Conservation (phyloP, 2,888 invertebrate species). For the Trypoxylon attenuatum region DNA sequence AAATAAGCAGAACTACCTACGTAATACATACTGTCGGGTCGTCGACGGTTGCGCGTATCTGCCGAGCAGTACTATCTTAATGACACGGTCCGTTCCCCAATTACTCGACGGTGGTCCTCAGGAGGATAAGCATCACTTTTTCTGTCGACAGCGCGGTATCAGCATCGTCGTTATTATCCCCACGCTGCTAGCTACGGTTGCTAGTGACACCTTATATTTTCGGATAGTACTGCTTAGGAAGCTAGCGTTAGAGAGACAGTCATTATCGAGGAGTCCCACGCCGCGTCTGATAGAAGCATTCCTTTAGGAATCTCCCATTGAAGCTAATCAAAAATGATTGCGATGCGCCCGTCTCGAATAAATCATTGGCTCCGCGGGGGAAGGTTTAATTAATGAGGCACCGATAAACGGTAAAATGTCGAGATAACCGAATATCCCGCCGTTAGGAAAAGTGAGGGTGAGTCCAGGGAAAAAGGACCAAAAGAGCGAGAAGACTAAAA, state of each 20-base stretch:
- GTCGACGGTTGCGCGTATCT: background rate
- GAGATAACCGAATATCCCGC: background rate
- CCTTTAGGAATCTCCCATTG: slow-evolving; percentile 10
- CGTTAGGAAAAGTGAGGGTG: no score
- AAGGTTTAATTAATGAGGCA: slow-evolving; percentile 5
- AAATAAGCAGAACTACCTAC: no score
- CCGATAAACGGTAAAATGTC: slow-evolving; percentile 4
- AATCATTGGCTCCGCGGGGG: slow-evolving; percentile 2
- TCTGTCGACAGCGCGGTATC: background rate
- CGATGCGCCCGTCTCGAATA: slow-evolving; percentile 2
- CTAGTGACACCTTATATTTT: slow-evolving; percentile 10
- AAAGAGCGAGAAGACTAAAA: no score
- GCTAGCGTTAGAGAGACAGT: slow-evolving; percentile 15
- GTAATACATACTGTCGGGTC: no score
- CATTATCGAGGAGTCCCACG: slow-evolving; percentile 13
- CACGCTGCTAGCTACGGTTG: background rate
- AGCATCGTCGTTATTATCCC: background rate
- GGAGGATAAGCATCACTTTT: background rate
- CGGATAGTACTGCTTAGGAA: slow-evolving; percentile 1
- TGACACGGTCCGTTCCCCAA: background rate
- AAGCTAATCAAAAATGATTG: slow-evolving; percentile 34
- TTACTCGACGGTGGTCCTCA: background rate
- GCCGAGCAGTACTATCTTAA: background rate
- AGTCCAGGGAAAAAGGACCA: no score
- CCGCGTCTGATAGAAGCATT: background rate